Conservation (phyloP, 1,140 invertebrate species). For the Microplitis mediator region DNA sequence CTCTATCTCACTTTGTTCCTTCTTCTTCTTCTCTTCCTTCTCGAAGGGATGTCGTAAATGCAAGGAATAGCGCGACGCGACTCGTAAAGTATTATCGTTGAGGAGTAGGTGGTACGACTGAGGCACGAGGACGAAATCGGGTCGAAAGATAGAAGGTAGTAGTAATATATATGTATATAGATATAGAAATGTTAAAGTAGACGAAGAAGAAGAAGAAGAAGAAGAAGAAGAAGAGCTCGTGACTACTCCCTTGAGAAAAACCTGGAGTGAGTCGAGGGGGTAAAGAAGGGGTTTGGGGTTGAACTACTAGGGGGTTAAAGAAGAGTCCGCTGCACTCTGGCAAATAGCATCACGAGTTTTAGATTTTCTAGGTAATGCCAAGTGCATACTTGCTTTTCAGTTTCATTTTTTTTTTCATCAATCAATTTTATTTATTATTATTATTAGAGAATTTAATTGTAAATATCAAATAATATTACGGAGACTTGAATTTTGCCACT, state of each 20-base stretch:
- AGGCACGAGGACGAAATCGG: conserved; percentile 26
- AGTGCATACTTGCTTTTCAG: conserved; percentile 23
- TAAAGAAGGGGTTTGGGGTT: too few species aligned
- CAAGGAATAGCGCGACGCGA: conserved; percentile 29
- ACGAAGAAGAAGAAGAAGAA: background rate
- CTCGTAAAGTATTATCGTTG: conserved; percentile 35
- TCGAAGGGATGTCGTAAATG: conserved; percentile 25
- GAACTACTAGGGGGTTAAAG: background rate
- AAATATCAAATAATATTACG: background rate
- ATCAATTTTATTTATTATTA: background rate
- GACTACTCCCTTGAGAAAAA: conserved; percentile 29
- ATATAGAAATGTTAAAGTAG: background rate
- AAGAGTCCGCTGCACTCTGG: conserved; percentile 23
- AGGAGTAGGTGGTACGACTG: conserved; percentile 26
- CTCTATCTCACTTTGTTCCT: conserved; percentile 10
- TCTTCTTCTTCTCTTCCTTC: background rate
- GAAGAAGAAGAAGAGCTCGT: conserved; percentile 16
- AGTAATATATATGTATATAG: background rate
- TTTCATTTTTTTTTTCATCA: conserved; percentile 9
- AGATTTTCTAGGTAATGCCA: conserved; percentile 17
- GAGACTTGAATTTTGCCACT: too few species aligned
- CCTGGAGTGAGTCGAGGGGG: background rate
- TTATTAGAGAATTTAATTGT: background rate
- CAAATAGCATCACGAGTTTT: conserved; percentile 19
- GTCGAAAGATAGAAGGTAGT: conserved; percentile 19